These are phyloP conservation scores for Amblyraja radiata DNA, from an alignment of 2,797 vertebrate species.

Conservation along the genomic window DNA sequence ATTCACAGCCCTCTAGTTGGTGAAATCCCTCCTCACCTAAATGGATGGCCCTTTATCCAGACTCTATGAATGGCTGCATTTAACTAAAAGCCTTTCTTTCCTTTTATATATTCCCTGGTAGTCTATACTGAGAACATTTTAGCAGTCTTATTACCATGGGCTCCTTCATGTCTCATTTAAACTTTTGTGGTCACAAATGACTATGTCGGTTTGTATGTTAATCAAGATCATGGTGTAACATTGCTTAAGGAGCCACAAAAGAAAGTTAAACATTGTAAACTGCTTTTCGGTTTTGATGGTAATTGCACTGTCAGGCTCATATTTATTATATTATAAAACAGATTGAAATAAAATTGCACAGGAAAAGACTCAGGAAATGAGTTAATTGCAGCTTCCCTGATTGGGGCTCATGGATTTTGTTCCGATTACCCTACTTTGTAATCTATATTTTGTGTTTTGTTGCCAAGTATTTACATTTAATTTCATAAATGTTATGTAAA, in stretches of 20 bases:
- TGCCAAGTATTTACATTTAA: not conserved
- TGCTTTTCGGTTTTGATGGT: not conserved
- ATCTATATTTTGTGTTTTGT: not conserved
- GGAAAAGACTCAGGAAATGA: not conserved
- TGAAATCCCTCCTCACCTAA: too few relatives aligned
- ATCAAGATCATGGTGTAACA: not conserved
- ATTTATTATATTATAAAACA: slow-evolving; percentile 10
- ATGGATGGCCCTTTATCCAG: too few relatives aligned
- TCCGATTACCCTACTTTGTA: not conserved
- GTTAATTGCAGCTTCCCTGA: not conserved
- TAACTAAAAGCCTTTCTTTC: not conserved
- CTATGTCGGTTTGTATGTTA: not conserved
- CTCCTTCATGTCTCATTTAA: slow-evolving; percentile 24
- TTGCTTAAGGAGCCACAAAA: not conserved
- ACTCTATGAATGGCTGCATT: too few relatives aligned
- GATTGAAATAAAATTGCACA: not conserved
- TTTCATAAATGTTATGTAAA: not conserved
- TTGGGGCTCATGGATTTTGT: not conserved
- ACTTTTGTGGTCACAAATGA: not conserved
- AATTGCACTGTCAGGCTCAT: not conserved
- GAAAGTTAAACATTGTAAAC: not conserved
- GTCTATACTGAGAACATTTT: not conserved
- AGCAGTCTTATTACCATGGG: too few relatives aligned
- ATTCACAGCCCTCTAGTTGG: too few relatives aligned
- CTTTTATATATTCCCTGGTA: not conserved